Evolutionary conservation across 2,113 vertebrate species (phyloP), one percentile per base, ranked within the genome.

Genomic region (Dasyurus viverrinus): DNA sequence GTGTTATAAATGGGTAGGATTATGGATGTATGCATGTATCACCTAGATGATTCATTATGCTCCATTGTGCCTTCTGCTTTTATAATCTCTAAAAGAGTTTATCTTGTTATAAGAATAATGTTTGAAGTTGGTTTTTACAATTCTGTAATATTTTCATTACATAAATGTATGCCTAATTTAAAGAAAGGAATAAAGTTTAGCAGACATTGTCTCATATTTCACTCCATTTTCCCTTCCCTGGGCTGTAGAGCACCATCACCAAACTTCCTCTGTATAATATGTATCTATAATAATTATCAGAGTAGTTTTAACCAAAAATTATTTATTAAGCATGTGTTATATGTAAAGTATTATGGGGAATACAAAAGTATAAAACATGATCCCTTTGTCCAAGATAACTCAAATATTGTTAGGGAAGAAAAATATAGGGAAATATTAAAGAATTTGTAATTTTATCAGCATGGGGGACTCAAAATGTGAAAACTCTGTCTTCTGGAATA

Each of bases 91-190:
- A 90, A 0, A 53, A 14, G 23, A 19, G 22, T 55, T 94, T 55
- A 27, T 93, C n/a, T 24, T 95, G 16, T 92, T 68, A 50, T 19
- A 55, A 92, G 94, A 89, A 52, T 22, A 94, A 96, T 6, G 16
- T 94, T 91, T 91, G 22, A 91, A 93, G 48, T 76, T 89, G 19
- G 27, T 48, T 46, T 92, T 60, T 42, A 48, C 90, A 89, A 60
- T 84, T 57, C 54, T 92, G 8, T 60, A 89, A 95, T 92, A 90
- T 92, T 76, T 76, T 95, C 46, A 93, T 22, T 96, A 36, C 24
- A 90, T 95, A 93, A 84, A 76, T 93, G 95, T 91, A 90, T 27
- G 47, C 0, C 25, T 53, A 94, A 19, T 91, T 95, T 89, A 90
- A 53, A 90, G n/a, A 94, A 42, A 19, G 5, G 16, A 96, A 90